Base-by-base conservation (phyloP, 2,113 vertebrate genomes). In the Brachypteracias leptosomus region DNA sequence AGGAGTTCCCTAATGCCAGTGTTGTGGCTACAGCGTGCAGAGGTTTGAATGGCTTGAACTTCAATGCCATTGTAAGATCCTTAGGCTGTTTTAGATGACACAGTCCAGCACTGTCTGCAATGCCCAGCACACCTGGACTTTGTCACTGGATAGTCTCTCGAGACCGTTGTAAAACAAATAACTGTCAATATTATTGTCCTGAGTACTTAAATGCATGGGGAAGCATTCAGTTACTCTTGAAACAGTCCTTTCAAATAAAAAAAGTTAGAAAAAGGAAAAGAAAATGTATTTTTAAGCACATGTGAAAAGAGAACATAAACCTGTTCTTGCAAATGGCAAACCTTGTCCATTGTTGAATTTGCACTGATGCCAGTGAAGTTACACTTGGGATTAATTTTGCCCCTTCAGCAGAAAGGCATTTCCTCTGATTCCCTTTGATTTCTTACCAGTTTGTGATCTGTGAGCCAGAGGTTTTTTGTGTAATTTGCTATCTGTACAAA, bases 391-490 rank as follows among this genome's bases (percentile, higher is more conserved):
- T 83, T 89, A 57, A 78, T 81, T 86, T 86, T 90, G 49, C 18
- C 31, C 14, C 7, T 90, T 94, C 62, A 79, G n/a, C 65, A 93
- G 66, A 65, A 95, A 82, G 66, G 8, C 10, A 76, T 82, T 95
- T 93, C 77, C 58, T 96, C 47, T n/a, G 28, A 42, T 78, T 94
- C 33, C 33, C 8, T 92, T 90, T 94, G 63, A 92, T 86, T 92
- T 89, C 61, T 87, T 70, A 91, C n/a, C 46, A 29, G 31, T 88
- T 92, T 93, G 59, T 95, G 77, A 79, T 91, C 58, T 92, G 62
- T 65, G 21, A 89, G 40, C 40, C 67, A 79, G 66, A 63, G 40
- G 0, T 13, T 57, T 66, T 93, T 63, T 57, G 18, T 92, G 54
- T 68, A 57, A 89, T 80, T 78, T 91, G 5, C 33, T 90, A 17